Evolutionary conservation across 1,140 invertebrate species (phyloP), one percentile per base, ranked within the genome.

Genomic region (Drosophila pseudoobscura): DNA sequence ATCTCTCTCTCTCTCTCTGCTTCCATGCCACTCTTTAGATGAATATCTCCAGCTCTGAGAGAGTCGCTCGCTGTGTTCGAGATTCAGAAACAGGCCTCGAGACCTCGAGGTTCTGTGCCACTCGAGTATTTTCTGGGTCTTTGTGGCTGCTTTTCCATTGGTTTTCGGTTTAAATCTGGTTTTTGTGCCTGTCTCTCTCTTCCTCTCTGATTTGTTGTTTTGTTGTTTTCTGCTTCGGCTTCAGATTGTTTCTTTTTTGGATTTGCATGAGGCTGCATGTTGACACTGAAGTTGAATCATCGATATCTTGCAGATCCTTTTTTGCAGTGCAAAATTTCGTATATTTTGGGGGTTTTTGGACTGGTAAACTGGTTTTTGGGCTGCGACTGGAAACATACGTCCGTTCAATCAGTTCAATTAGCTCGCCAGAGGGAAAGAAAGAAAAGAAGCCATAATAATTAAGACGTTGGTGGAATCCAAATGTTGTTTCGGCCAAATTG

Each of bases 241-340:
- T 62, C 52, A 78, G 54, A 50, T 75, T 64, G 49, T 78, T 76
- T 78, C 68, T 80, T 76, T 78, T 61, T 80, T 73, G 54, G 78
- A 80, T 80, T 84, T 85, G 80, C 80, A 85, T 82, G 72, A 72
- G 58, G 49, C 51, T 20, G 46, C 53, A 45, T 50, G 54, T 43
- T 11, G 54, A 31, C 44, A 45, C 35, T 50, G 13, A 53, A 55
- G 79, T 79, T 85, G 82, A 85, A 87, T 85, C 82, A 85, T 85
- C 82, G 78, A 87, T 75, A 80, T 80, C 78, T 82, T 54, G 71
- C 77, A 80, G 78, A 80, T 80, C 76, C 78, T 75, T 74, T 80
- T 74, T 75, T 77, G 51, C 57, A 69, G 55, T 82, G 78, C 78
- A 76, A 80, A 80, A 77, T 65, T 64, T 29, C 50, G 31, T 57